These are phyloP conservation scores for Cataglyphis altisquamis DNA, from an alignment of 2,888 invertebrate species.

Conservation along the genomic window DNA sequence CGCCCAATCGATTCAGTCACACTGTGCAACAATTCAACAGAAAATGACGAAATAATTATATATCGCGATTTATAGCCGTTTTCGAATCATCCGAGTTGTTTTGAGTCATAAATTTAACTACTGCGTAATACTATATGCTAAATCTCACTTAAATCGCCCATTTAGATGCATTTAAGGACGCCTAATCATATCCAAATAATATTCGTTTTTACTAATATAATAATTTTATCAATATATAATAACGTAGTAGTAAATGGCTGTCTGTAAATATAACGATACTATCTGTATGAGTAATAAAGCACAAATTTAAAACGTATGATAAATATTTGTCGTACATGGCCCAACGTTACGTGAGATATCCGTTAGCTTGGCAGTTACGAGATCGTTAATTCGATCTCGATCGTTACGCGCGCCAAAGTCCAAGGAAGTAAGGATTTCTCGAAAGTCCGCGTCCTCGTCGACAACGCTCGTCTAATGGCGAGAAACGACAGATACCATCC, in stretches of 20 bases:
- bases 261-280: neutral
- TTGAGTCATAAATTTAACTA: constrained; percentile 17
- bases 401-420: constrained; percentile 10
- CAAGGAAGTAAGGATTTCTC: constrained; percentile 40
- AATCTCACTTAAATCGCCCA: neutral
- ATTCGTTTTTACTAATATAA: neutral
- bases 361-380: neutral
- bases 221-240: neutral
- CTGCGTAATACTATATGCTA: neutral
- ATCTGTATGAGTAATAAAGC: neutral
- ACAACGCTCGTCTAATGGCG: constrained; percentile 18
- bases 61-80: constrained; percentile 52
- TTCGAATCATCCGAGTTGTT: neutral
- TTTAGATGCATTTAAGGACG: neutral
- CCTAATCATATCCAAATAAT: neutral
- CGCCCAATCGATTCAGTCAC: constrained; percentile 21
- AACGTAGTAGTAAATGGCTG: neutral
- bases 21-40: neutral
- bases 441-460: neutral
- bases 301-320: neutral
- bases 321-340: neutral
- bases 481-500: constrained; percentile 51
- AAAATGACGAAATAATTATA: constrained; percentile 23
- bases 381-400: constrained; percentile 40
- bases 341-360: neutral